Evolutionary conservation across 2,888 invertebrate species (phyloP).

Genomic region (Cotesia congregata): DNA sequence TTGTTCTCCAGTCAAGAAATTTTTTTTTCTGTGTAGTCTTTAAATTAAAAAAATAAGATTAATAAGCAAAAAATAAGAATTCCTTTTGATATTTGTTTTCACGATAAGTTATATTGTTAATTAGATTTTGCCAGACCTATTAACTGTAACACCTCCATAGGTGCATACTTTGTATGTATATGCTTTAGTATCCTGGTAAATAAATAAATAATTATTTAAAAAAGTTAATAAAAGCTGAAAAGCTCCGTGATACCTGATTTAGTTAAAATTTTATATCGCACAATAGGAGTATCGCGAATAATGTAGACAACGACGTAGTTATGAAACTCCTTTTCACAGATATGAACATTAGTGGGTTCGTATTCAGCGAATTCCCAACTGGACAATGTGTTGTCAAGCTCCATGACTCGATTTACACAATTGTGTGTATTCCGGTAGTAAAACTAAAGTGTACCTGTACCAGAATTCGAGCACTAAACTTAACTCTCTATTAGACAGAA

Average conservation of each 20-base stretch:
- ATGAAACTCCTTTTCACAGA: slow-evolving; percentile 63
- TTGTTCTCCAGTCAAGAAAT: too few relatives aligned
- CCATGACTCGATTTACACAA: slow-evolving; percentile 13
- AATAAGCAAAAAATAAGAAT: too few relatives aligned
- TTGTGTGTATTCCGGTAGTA: background rate
- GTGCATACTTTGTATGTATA: too few relatives aligned
- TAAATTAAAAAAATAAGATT: too few relatives aligned
- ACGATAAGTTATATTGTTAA: too few relatives aligned
- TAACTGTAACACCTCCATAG: too few relatives aligned
- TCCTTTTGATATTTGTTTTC: too few relatives aligned
- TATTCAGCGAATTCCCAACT: slow-evolving; percentile 59
- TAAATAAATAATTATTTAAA: background rate
- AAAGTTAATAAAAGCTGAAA: background rate
- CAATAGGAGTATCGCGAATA: slow-evolving; percentile 55
- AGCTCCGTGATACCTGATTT: background rate
- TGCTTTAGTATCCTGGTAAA: too few relatives aligned
- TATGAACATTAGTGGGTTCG: slow-evolving; percentile 61
- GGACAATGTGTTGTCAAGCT: slow-evolving; percentile 34
- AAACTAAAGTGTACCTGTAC: slow-evolving; percentile 9
- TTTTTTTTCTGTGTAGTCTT: too few relatives aligned
- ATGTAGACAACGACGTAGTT: slow-evolving; percentile 69
- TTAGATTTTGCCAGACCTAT: too few relatives aligned
- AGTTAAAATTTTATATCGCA: background rate
- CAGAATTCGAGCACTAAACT: background rate
- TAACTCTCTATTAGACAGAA: background rate